Percentiles rank a stretch among this genome's conserved stretches.
Evolutionary conservation across 1,140 invertebrate species (phyloP).

Genomic region (Aphelinus certus): DNA sequence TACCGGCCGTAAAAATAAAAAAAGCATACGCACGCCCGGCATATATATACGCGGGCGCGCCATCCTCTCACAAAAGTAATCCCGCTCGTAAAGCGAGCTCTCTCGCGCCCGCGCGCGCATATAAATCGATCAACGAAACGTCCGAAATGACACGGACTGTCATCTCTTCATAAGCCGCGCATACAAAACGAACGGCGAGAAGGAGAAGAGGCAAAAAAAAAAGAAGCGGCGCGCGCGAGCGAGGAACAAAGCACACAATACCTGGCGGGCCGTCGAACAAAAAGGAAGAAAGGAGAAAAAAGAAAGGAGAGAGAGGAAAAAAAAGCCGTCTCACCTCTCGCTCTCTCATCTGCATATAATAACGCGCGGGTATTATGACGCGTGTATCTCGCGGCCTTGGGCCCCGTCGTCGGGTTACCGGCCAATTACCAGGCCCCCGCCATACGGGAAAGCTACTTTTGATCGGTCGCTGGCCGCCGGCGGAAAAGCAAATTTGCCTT

Average conservation of each 20-base stretch:
- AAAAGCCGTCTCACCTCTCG: background rate
- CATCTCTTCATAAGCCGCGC: constrained; percentile 17
- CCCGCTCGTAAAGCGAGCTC: too few relatives aligned
- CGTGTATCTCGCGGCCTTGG: constrained; percentile 2
- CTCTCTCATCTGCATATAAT: too few relatives aligned
- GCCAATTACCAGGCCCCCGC: background rate
- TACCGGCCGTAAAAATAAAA: too few relatives aligned
- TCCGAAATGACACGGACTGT: constrained; percentile 21
- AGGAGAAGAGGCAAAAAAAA: constrained; percentile 26
- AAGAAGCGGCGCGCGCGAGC: background rate
- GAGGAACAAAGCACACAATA: background rate
- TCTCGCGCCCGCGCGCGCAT: background rate
- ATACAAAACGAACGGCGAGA: constrained; percentile 19
- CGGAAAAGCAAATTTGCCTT: constrained; percentile 19
- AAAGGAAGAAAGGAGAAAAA: background rate
- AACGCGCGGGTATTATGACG: constrained; percentile 13
- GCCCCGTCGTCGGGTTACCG: constrained; percentile 14
- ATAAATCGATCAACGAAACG: constrained; percentile 42
- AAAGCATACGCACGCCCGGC: too few relatives aligned
- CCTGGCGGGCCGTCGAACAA: too few relatives aligned
- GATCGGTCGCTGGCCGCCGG: constrained; percentile 29
- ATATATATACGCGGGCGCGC: too few relatives aligned
- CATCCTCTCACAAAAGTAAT: too few relatives aligned
- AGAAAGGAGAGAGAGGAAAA: background rate
- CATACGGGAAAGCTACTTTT: background rate